Percentiles rank a stretch among this genome's conserved stretches.
Conservation (phyloP, 1,140 invertebrate species). For the Nephila pilipes region DNA sequence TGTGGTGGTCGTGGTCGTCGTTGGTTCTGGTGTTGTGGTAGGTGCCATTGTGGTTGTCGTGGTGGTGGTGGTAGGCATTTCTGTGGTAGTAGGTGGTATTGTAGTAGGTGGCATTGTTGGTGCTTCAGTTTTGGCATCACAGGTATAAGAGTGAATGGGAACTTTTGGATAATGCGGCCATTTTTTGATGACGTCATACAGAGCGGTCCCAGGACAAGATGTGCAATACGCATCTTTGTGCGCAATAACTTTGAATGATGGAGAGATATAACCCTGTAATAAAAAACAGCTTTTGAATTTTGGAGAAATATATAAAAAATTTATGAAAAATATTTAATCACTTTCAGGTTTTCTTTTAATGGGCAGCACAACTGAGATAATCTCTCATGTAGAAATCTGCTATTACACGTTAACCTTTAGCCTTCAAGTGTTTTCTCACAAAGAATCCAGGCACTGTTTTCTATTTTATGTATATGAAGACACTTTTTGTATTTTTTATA, state of each 20-base stretch:
- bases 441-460: too few relatives aligned
- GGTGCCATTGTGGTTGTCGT: background rate
- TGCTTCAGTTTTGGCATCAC: slow-evolving; percentile 42
- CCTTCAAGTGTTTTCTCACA: too few relatives aligned
- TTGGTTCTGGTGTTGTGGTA: background rate
- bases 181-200: slow-evolving; percentile 72
- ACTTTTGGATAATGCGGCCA: slow-evolving; percentile 67
- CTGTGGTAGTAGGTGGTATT: background rate
- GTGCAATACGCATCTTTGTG: slow-evolving; percentile 77
- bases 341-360: too few relatives aligned
- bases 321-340: too few relatives aligned
- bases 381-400: background rate
- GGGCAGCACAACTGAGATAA: too few relatives aligned
- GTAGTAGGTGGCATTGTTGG: background rate
- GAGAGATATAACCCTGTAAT: slow-evolving; percentile 38
- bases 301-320: too few relatives aligned
- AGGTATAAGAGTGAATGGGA: slow-evolving; percentile 61
- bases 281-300: background rate
- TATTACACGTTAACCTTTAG: too few relatives aligned
- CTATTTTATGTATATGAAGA: too few relatives aligned
- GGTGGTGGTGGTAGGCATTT: background rate
- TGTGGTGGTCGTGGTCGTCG: background rate
- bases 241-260: slow-evolving; percentile 61
- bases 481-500: too few relatives aligned
- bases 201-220: slow-evolving; percentile 72